Evolutionary conservation across 2,888 invertebrate species (phyloP).

Genomic region (Nudaria mundana): DNA sequence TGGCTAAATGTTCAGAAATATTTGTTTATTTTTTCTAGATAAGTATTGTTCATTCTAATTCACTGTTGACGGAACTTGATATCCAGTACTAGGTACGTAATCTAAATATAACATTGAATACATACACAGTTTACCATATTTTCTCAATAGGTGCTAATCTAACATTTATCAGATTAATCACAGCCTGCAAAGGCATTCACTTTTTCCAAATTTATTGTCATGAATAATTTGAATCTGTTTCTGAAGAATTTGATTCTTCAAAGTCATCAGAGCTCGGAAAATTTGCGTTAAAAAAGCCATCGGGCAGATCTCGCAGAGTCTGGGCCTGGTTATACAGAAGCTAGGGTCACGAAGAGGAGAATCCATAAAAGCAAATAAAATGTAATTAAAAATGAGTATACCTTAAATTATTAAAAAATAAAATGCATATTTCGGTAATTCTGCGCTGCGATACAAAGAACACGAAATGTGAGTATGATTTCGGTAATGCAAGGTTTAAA

Average conservation of each 20-base stretch:
- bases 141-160: conserved; percentile 9
- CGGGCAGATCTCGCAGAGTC: conserved; percentile 1
- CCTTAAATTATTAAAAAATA: not conserved
- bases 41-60: too few relatives aligned
- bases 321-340: conserved; percentile 1
- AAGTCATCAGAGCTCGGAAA: not conserved
- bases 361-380: not conserved
- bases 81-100: too few relatives aligned
- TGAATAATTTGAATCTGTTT: not conserved
- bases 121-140: not conserved
- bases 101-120: too few relatives aligned
- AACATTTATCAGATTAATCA: conserved; percentile 25
- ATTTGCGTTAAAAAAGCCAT: not conserved
- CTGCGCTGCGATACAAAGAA: not conserved
- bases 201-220: conserved; percentile 5
- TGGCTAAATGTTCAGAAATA: too few relatives aligned
- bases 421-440: conserved; percentile 3
- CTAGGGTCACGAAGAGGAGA: not conserved
- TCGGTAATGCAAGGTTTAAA: too few relatives aligned
- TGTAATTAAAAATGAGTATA: not conserved
- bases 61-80: too few relatives aligned
- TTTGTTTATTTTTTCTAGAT: too few relatives aligned
- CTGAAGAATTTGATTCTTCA: not conserved
- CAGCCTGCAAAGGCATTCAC: conserved; percentile 34
- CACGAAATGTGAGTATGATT: too few relatives aligned